Percentiles rank a stretch among this genome's conserved stretches.
phyloP scores from a whole-genome alignment of 2,113 vertebrate genomes.

The Stigmatopora nigra region DNA sequence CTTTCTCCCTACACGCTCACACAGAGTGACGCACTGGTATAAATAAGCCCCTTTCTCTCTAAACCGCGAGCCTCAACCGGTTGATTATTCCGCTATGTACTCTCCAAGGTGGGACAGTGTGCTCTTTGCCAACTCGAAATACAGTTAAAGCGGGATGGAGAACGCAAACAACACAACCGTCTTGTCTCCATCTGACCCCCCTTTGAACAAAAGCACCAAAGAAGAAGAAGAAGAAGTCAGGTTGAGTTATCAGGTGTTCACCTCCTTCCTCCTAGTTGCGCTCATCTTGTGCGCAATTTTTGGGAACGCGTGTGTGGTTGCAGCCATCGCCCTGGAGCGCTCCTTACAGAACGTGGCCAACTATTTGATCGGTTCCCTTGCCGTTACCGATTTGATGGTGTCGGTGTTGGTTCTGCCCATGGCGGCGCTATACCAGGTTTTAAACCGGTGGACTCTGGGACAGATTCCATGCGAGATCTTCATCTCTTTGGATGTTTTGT shows the following conservation, averaged over 20 bases:
- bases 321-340: constrained; percentile 89
- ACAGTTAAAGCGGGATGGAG: constrained; percentile 59
- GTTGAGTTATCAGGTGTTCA: constrained; percentile 84
- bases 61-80: constrained; percentile 32
- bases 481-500: constrained; percentile 89
- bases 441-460: constrained; percentile 93
- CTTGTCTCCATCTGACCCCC: constrained; percentile 48
- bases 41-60: constrained; percentile 53
- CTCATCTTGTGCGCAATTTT: constrained; percentile 89
- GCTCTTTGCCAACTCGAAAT: constrained; percentile 16
- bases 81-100: constrained; percentile 39
- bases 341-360: constrained; percentile 93
- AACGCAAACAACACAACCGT: constrained; percentile 72
- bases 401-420: constrained; percentile 96
- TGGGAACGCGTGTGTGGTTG: constrained; percentile 95
- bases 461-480: constrained; percentile 91
- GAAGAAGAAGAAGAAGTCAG: constrained; percentile 65
- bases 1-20: constrained; percentile 40
- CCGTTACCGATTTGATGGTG: constrained; percentile 95
- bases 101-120: constrained; percentile 7
- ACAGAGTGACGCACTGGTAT: constrained; percentile 68
- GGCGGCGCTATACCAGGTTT: constrained; percentile 93
- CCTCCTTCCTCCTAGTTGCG: constrained; percentile 79
- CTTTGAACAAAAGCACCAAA: constrained; percentile 38
- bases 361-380: constrained; percentile 94